These are phyloP conservation scores for Aporrectodea caliginosa DNA, from an alignment of 1,140 invertebrate species.

Conservation along the genomic window DNA sequence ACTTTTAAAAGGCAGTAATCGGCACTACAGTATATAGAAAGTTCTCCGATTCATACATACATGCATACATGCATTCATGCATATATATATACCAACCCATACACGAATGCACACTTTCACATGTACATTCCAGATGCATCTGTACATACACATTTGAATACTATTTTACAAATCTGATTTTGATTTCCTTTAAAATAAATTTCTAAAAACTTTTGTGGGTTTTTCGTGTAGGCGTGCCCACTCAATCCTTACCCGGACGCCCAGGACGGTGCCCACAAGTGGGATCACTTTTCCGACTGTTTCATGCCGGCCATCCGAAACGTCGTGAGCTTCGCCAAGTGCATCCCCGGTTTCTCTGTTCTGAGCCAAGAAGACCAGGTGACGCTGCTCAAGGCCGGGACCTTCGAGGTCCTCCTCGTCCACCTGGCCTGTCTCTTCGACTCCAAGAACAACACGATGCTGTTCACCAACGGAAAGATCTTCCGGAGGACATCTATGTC, in stretches of 20 bases:
- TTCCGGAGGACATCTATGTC: conserved; percentile 43
- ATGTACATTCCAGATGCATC: too few relatives aligned
- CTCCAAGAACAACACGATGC: conserved; percentile 50
- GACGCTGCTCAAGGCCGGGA: conserved; percentile 55
- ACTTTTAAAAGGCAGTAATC: too few relatives aligned
- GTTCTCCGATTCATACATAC: too few relatives aligned
- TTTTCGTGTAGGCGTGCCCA: conserved; percentile 78
- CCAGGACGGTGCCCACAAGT: conserved; percentile 42
- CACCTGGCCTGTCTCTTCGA: conserved; percentile 53
- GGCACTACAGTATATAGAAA: too few relatives aligned
- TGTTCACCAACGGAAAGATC: conserved; percentile 50
- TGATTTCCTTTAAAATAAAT: too few relatives aligned
- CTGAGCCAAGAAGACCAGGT: conserved; percentile 93
- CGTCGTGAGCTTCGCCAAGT: conserved; percentile 95
- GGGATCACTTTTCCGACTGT: conserved; percentile 47
- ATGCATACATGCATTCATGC: too few relatives aligned
- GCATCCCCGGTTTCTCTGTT: conserved; percentile 89
- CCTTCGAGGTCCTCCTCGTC: conserved; percentile 54
- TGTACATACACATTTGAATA: too few relatives aligned
- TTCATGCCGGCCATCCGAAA: conserved; percentile 81
- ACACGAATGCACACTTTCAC: too few relatives aligned
- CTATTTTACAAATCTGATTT: too few relatives aligned
- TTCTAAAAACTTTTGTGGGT: too few relatives aligned
- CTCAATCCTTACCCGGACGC: conserved; percentile 76
- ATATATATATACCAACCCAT: too few relatives aligned